These are phyloP conservation scores for Byasa hedistus DNA, from an alignment of 2,888 invertebrate species.

Conservation along the genomic window DNA sequence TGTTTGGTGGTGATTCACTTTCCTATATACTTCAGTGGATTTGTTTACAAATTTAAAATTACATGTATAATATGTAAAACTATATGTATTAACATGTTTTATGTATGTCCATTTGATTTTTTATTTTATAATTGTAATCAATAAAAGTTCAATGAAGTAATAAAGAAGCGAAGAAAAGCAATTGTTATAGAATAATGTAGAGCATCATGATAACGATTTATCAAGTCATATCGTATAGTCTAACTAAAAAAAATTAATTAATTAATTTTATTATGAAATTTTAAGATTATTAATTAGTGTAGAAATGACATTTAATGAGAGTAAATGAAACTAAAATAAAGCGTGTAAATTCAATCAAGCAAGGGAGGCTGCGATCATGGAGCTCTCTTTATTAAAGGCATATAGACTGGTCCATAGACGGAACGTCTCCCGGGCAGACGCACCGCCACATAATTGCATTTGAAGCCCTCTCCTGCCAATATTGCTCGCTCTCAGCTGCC, in stretches of 20 bases:
- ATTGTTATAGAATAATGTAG: background rate
- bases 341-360: slow-evolving; percentile 29
- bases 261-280: background rate
- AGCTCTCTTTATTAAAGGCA: slow-evolving; percentile 26
- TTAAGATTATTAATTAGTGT: background rate
- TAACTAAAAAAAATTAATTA: background rate
- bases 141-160: background rate
- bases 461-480: slow-evolving; percentile 60
- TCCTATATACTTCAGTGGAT: no score
- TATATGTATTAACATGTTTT: no score
- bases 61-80: no score
- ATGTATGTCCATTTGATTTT: no score
- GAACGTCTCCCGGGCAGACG: slow-evolving; percentile 44
- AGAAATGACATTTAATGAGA: background rate
- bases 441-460: slow-evolving; percentile 70
- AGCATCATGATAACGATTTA: background rate
- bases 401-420: slow-evolving; percentile 22
- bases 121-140: no score
- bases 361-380: slow-evolving; percentile 15
- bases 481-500: slow-evolving; percentile 53
- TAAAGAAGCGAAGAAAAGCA: background rate
- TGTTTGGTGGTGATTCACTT: no score
- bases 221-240: background rate
- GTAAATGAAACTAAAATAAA: slow-evolving; percentile 19
- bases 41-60: no score